Base-by-base conservation (phyloP, 2,888 invertebrate genomes). In the Callyntrura sp. region DNA sequence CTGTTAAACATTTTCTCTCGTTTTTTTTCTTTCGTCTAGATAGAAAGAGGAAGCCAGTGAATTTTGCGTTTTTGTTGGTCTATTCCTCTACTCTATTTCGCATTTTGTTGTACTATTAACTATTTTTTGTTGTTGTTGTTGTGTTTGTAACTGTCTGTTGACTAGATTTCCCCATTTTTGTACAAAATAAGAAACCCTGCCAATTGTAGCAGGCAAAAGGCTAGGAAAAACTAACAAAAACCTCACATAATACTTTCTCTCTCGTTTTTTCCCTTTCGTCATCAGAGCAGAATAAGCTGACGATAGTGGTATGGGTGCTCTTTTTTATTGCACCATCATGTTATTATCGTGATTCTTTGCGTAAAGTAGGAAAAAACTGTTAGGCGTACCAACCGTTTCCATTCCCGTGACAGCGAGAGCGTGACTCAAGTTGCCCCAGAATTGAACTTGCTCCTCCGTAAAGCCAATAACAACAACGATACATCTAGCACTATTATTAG, bases 351-450 rank as follows among this genome's bases (percentile, higher is more conserved):
- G 78, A 17, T 55, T 55, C 55, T 55, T 14, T 28, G 51, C 35
- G 78, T 78, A 55, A 79, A 11, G 25, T 70, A n/a, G 17, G 57
- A n/a, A 11, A 57, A 48, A 79, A 11, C 17, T 48, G 51, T 51
- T 23, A 51, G 23, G 20, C 51, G 14, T 76, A 76, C 68, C 35
- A 43, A 43, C 35, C 35, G 65, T 65, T 78, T 48, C 73, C n/a
- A 62, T 81, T 87, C 45, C 57, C 70, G 43, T 85, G 48, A 17
- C 78, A 51, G 11, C 55, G 28, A 5, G 35, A 79, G 55, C 17
- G 57, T 55, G 81, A 25, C 17, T 87, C 87, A 87, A 23, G 23
- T 81, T 81, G 70, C 87, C 87, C 87, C 87, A 68, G 23, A 70
- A 14, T 25, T 17, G 0, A 0, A 65, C 14, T 28, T 28, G 11